Percentiles rank a stretch among this genome's conserved stretches.
phyloP scores from a whole-genome alignment of 2,113 vertebrate species.

The Probosciger aterrimus region DNA sequence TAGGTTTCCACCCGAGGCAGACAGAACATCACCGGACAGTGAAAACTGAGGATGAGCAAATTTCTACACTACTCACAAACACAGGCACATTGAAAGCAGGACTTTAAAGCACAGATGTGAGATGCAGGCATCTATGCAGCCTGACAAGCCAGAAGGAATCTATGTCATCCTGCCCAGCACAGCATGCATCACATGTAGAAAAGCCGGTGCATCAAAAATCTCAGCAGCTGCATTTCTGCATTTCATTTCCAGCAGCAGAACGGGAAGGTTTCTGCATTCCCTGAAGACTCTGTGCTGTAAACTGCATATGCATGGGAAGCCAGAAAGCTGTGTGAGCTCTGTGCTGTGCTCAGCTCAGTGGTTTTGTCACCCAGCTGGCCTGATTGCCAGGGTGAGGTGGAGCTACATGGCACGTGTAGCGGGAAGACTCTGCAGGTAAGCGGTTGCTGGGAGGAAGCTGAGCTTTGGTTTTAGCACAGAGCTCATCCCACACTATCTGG shows the following conservation, averaged over 20 bases:
- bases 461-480: background rate
- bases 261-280: background rate
- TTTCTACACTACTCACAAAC: background rate
- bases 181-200: background rate
- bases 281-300: background rate
- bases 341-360: background rate
- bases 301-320: background rate
- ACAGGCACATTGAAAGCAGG: background rate
- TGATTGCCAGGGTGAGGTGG: background rate
- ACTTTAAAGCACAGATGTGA: background rate
- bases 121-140: background rate
- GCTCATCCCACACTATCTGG: background rate
- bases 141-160: background rate
- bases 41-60: background rate
- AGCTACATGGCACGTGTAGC: background rate
- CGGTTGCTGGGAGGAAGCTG: background rate
- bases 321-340: background rate
- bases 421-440: background rate
- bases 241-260: background rate
- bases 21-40: background rate
- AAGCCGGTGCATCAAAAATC: background rate
- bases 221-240: background rate
- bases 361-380: background rate
- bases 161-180: fast-evolving
- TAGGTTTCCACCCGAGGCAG: background rate